A percentile compares a stretch with the other conserved stretches of the same genome.
phyloP scores from a whole-genome alignment of 2,113 vertebrate species.

The Neolamprologus tretocephalus region DNA sequence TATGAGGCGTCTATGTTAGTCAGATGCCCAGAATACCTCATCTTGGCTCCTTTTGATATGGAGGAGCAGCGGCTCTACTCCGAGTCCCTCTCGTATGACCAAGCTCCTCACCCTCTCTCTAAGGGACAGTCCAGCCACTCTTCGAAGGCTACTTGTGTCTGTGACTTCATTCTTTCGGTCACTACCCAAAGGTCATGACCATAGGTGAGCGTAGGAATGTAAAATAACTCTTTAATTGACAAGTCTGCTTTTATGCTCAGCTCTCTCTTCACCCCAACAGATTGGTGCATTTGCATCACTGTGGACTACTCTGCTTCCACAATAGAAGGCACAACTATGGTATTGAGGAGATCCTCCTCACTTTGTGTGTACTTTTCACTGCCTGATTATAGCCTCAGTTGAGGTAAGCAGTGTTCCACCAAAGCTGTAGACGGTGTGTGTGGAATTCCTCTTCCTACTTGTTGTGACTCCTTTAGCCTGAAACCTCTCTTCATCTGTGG shows the following conservation, averaged over 20 bases:
- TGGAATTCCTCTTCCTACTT: background rate
- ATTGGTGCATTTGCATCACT: background rate
- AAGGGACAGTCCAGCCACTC: background rate
- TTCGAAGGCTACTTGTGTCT: background rate
- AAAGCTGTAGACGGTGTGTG: background rate
- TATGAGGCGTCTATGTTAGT: background rate
- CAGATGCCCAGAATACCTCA: background rate
- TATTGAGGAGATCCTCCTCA: background rate
- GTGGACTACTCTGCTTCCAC: background rate
- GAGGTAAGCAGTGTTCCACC: background rate
- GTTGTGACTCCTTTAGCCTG: background rate
- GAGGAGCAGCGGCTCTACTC: background rate
- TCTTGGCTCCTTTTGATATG: background rate
- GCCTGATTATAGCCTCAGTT: background rate
- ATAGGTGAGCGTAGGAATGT: background rate
- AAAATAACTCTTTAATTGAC: background rate
- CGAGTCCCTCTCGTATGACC: background rate
- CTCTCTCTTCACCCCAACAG: background rate
- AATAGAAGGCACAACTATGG: background rate
- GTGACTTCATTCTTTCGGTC: background rate
- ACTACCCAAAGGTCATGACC: background rate
- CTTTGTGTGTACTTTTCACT: background rate
- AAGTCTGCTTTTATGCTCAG: background rate
- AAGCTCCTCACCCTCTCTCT: background rate
- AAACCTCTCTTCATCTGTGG: background rate